Percentiles rank a stretch among this genome's conserved stretches.
Conservation (phyloP, 2,797 vertebrate genomes). For the Petrocephalus schoutedeni region DNA sequence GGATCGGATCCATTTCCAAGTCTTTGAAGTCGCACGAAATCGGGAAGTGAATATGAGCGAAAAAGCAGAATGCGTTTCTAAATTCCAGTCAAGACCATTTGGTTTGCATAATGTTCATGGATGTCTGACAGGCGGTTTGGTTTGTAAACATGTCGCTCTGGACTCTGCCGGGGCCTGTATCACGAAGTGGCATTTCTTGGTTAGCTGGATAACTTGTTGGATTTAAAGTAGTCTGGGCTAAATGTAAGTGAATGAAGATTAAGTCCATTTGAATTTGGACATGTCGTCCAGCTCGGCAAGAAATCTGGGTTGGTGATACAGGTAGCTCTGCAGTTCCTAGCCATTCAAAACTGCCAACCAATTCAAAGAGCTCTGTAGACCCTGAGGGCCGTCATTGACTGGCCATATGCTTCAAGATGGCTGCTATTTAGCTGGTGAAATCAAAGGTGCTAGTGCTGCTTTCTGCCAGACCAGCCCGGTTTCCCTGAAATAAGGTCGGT, state of each 20-base stretch:
- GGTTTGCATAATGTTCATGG: not conserved
- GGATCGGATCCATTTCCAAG: not conserved
- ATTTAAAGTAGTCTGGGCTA: too few relatives aligned
- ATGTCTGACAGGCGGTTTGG: not conserved
- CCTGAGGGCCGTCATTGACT: not conserved
- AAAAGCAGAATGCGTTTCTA: not conserved
- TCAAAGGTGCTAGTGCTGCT: not conserved
- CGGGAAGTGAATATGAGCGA: not conserved
- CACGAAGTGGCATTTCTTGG: not conserved
- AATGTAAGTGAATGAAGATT: too few relatives aligned
- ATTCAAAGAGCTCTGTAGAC: not conserved
- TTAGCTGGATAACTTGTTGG: too few relatives aligned
- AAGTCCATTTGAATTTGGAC: too few relatives aligned
- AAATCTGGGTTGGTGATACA: too few relatives aligned
- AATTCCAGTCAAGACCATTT: not conserved
- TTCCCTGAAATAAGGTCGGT: not conserved
- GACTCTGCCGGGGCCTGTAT: not conserved
- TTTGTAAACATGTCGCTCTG: not conserved
- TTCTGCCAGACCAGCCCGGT: not conserved
- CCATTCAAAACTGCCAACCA: not conserved
- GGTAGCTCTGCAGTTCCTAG: not conserved
- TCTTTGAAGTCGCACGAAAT: not conserved
- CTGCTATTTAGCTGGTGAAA: not conserved
- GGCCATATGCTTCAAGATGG: not conserved
- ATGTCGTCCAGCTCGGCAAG: not conserved